Conservation (phyloP, 2,113 vertebrate genomes). For the Semnornis frantzii region DNA sequence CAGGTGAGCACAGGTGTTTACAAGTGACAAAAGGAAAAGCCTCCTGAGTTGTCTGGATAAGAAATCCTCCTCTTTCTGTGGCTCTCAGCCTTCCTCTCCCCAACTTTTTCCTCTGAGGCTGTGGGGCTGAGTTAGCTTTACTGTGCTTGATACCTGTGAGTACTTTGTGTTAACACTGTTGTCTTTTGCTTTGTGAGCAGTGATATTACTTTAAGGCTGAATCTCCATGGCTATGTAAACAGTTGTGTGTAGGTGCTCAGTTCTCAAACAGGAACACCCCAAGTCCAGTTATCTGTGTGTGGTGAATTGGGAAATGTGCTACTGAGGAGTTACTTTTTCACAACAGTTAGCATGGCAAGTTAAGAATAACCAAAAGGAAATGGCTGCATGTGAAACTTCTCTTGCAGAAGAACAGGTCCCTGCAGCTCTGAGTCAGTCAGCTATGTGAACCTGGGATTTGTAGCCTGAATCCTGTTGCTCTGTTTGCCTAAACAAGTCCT, state of each 20-base stretch:
- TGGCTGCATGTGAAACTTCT: neutral
- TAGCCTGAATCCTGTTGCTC: neutral
- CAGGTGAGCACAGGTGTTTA: neutral
- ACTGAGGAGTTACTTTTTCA: neutral
- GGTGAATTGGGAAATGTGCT: neutral
- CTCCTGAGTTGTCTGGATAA: neutral
- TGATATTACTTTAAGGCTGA: neutral
- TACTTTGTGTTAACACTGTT: neutral
- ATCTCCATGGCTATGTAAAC: neutral
- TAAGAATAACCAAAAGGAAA: neutral
- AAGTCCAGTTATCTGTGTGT: neutral
- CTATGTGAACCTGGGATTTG: fast-evolving
- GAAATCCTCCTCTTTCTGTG: neutral
- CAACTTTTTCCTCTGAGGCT: neutral
- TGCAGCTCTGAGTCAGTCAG: neutral
- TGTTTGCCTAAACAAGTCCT: neutral
- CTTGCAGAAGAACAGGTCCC: neutral
- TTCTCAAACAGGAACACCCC: neutral
- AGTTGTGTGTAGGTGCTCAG: neutral
- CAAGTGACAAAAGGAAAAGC: neutral
- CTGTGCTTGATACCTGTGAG: neutral
- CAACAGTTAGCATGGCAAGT: neutral
- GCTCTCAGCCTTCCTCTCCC: neutral
- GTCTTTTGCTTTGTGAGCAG: neutral
- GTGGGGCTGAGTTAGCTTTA: neutral